Percentiles rank a stretch among this genome's conserved stretches.
phyloP scores from a whole-genome alignment of 2,113 vertebrate genomes.

The Martes martes region DNA sequence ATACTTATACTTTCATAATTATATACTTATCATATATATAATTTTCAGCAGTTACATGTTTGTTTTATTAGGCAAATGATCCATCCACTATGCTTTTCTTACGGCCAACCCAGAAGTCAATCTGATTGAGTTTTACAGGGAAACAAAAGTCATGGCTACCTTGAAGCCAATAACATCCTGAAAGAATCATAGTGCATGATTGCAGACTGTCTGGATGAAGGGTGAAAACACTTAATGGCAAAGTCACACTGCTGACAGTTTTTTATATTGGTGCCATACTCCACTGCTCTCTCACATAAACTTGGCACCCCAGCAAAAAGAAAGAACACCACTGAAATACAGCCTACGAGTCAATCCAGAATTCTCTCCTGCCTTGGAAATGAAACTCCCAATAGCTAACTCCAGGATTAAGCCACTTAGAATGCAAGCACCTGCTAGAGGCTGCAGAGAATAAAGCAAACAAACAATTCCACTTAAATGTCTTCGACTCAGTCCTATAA shows the following conservation, averaged over 20 bases:
- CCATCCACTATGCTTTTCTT: too few species aligned
- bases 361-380: background rate
- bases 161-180: background rate
- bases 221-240: background rate
- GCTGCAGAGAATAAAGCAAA: background rate
- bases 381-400: background rate
- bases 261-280: background rate
- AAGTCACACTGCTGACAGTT: background rate
- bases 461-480: background rate
- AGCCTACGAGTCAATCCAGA: background rate
- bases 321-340: background rate
- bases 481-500: background rate
- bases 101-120: background rate
- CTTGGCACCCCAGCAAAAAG: background rate
- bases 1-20: background rate
- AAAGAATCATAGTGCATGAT: background rate
- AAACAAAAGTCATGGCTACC: background rate
- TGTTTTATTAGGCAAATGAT: background rate
- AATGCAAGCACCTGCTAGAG: background rate
- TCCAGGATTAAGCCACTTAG: background rate
- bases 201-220: background rate
- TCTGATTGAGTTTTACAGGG: background rate
- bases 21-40: background rate
- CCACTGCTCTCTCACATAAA: background rate
- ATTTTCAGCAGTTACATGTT: background rate